Base-by-base conservation (phyloP, 1,140 invertebrate species). In the Zeugodacus cucurbitae region DNA sequence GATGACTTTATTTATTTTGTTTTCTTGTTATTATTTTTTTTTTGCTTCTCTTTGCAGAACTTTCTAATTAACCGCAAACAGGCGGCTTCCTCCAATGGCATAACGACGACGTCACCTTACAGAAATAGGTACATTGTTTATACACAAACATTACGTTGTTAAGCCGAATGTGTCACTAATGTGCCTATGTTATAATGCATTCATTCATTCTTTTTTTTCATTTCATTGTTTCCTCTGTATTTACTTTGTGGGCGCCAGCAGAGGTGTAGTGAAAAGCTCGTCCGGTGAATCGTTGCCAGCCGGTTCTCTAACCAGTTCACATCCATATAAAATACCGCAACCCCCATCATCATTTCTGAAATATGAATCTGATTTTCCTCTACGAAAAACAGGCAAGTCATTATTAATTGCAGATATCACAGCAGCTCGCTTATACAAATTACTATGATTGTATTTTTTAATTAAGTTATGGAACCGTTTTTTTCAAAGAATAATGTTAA, bases 51-150 rank as follows among this genome's bases (percentile, higher is more conserved):
- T 90, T 94, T 95, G 26, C 95, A 98, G 96, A 97, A 97, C 93
- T 98, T 98, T 94, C 95, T 99, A 67, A 95, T 98, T 92, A 97
- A 96, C 90, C 98, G 98, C 92, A 98, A 98, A 93, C 97, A 98
- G 90, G 94, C 96, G 88, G 97, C 97, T 0, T 96, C 95, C n/a
- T 96, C 96, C 2, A 96, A 96, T 93, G 96, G 96, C 87, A 95
- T 95, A 67, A 94, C 95, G 88, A 94, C 95, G 89, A 95, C 95
- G 88, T 96, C 96, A 87, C 95, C 97, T 86, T 97, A 97, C 92
- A 95, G 96, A 93, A 97, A 96, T 94, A 97, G 97, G 97, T 98
- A 94, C 95, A 95, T 87, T 82, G 32, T 89, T 11, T 86, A 67
- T 88, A 67, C 41, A 86, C 62, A 17, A 48, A 32, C 86, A 67